These are phyloP conservation scores for Zaprionus lineosus DNA, from an alignment of 2,888 invertebrate genomes.

Conservation along the genomic window DNA sequence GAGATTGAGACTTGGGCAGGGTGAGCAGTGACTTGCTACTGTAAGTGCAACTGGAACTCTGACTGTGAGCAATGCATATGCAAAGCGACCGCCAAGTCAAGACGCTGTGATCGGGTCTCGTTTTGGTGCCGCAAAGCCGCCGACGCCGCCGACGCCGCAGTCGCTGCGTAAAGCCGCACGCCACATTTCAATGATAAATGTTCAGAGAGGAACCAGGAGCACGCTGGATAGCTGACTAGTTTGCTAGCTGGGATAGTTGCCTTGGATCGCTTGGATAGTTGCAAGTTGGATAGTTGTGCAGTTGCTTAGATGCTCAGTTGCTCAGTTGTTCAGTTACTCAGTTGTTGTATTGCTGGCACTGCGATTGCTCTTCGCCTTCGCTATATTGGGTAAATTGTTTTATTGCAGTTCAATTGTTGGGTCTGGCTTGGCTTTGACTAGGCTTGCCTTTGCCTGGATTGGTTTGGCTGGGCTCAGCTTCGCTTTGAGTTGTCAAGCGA, in stretches of 20 bases:
- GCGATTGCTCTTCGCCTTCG: slow-evolving; percentile 75
- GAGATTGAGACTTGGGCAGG: too few relatives aligned
- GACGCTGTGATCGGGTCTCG: slow-evolving; percentile 68
- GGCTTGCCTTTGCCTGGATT: slow-evolving; percentile 19
- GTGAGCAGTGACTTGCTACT: too few relatives aligned
- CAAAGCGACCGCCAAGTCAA: slow-evolving; percentile 77
- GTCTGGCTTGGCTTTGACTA: slow-evolving; percentile 44
- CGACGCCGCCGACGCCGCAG: slow-evolving; percentile 33
- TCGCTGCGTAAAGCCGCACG: slow-evolving; percentile 65
- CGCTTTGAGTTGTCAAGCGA: slow-evolving; percentile 75
- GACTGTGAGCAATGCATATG: slow-evolving; percentile 39
- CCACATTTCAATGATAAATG: slow-evolving; percentile 81
- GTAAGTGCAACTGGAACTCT: background rate
- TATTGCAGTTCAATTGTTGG: slow-evolving; percentile 81
- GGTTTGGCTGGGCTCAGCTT: slow-evolving; percentile 33
- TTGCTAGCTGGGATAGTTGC: slow-evolving; percentile 6
- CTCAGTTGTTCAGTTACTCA: slow-evolving; percentile 8
- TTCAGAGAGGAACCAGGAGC: slow-evolving; percentile 47
- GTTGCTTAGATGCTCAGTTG: slow-evolving; percentile 11
- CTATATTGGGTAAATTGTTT: slow-evolving; percentile 81
- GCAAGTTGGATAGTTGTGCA: slow-evolving; percentile 12
- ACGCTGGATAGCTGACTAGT: slow-evolving; percentile 15
- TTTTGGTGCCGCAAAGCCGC: slow-evolving; percentile 78
- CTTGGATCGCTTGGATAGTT: slow-evolving; percentile 16
- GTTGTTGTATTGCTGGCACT: slow-evolving; percentile 32